Conservation (phyloP, 1,140 invertebrate genomes). For the Semibalanus balanoides region DNA sequence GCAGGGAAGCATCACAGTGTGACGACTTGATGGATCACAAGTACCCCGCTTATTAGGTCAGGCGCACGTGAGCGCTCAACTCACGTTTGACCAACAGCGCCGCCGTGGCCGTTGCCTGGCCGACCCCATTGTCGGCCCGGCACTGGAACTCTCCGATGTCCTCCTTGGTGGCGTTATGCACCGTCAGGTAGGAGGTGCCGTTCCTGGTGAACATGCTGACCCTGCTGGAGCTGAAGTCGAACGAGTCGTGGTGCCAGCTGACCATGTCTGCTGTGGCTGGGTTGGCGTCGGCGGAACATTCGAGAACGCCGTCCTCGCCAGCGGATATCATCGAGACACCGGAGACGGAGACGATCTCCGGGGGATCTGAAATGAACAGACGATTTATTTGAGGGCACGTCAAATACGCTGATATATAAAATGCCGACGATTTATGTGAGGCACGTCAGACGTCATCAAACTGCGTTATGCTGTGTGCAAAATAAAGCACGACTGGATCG, state of each 20-base stretch:
- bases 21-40: no score
- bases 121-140: conserved; percentile 81
- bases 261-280: conserved; percentile 70
- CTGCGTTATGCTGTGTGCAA: no score
- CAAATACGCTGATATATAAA: no score
- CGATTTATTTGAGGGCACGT: no score
- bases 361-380: not conserved
- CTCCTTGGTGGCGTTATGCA: conserved; percentile 57
- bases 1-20: no score
- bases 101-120: conserved; percentile 33
- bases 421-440: no score
- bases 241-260: conserved; percentile 63
- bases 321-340: not conserved
- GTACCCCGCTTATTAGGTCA: no score
- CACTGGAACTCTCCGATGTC: conserved; percentile 84
- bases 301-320: conserved; percentile 65
- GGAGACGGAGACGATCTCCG: not conserved
- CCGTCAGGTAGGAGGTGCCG: conserved; percentile 60
- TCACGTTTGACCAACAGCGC: not conserved
- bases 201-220: conserved; percentile 22
- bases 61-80: no score
- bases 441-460: no score
- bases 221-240: conserved; percentile 41
- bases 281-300: conserved; percentile 76
- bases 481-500: no score